Conservation (phyloP, 2,888 invertebrate genomes). For the Xestia xanthographa region DNA sequence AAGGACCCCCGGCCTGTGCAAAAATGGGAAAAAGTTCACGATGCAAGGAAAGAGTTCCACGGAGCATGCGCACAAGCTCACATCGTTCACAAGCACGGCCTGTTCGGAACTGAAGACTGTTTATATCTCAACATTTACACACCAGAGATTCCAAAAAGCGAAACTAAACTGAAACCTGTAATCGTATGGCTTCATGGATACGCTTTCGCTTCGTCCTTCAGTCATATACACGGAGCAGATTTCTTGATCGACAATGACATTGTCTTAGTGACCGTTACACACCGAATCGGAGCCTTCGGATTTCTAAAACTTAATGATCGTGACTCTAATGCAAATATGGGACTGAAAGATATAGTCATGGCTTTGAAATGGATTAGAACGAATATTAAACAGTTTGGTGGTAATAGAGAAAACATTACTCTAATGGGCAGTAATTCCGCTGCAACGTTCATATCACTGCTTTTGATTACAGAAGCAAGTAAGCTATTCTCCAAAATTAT, state of each 20-base stretch:
- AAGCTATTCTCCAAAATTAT: slow-evolving; percentile 85
- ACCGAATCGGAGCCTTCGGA: slow-evolving; percentile 85
- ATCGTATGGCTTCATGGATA: slow-evolving; percentile 87
- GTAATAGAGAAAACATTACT: slow-evolving; percentile 81
- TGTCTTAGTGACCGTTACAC: slow-evolving; percentile 80
- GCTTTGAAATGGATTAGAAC: slow-evolving; percentile 85
- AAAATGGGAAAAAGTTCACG: slow-evolving; percentile 89
- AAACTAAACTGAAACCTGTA: slow-evolving; percentile 73
- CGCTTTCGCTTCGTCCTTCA: slow-evolving; percentile 84
- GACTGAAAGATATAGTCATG: slow-evolving; percentile 85
- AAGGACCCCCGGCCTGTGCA: slow-evolving; percentile 79
- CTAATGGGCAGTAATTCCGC: slow-evolving; percentile 85
- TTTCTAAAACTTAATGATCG: slow-evolving; percentile 83
- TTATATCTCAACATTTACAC: slow-evolving; percentile 93
- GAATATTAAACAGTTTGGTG: slow-evolving; percentile 82
- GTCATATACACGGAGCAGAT: slow-evolving; percentile 86
- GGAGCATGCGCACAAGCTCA: slow-evolving; percentile 92
- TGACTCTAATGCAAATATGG: slow-evolving; percentile 83
- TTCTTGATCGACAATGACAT: slow-evolving; percentile 85
- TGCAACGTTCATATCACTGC: slow-evolving; percentile 80
- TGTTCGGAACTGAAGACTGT: slow-evolving; percentile 91
- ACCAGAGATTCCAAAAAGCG: slow-evolving; percentile 82
- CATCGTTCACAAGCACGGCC: slow-evolving; percentile 79
- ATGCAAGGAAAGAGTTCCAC: slow-evolving; percentile 88
- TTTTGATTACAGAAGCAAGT: slow-evolving; percentile 79